These are phyloP conservation scores for Mycalesis mineus DNA, from an alignment of 2,888 invertebrate genomes.

Conservation along the genomic window DNA sequence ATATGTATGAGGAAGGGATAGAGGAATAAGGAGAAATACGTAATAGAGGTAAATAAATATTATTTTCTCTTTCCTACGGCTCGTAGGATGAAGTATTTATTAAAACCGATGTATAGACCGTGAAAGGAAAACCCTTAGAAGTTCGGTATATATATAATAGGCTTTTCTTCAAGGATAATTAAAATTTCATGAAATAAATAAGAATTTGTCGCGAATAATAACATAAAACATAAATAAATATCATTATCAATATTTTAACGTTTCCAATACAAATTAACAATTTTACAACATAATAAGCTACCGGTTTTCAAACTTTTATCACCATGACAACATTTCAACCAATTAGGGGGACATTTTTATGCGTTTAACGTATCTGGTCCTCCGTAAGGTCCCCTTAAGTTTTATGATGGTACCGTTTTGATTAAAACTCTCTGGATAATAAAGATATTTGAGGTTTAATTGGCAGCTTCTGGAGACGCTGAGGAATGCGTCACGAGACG, in stretches of 20 bases:
- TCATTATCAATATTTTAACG: conserved; percentile 3
- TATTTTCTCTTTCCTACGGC: too few species aligned
- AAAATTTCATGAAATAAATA: too few species aligned
- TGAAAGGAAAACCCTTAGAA: too few species aligned
- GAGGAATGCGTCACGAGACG: background rate
- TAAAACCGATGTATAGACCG: too few species aligned
- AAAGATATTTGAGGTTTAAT: background rate
- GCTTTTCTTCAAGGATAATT: too few species aligned
- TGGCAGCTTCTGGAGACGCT: background rate
- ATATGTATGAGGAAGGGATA: too few species aligned
- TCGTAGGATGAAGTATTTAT: too few species aligned
- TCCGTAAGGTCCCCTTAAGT: conserved; percentile 2
- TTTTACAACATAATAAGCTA: conserved; percentile 12
- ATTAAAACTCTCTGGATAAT: background rate
- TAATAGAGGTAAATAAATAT: too few species aligned
- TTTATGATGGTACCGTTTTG: conserved; percentile 2
- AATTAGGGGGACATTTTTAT: conserved; percentile 13
- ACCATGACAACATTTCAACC: conserved; percentile 2
- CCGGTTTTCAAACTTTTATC: conserved; percentile 13
- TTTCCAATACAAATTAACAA: conserved; percentile 1
- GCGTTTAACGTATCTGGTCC: conserved; percentile 3
- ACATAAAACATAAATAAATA: background rate
- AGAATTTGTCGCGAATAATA: too few species aligned
- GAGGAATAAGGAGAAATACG: too few species aligned
- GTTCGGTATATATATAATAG: too few species aligned